Conservation (phyloP, 2,888 invertebrate species). For the Drosophila falleni region DNA sequence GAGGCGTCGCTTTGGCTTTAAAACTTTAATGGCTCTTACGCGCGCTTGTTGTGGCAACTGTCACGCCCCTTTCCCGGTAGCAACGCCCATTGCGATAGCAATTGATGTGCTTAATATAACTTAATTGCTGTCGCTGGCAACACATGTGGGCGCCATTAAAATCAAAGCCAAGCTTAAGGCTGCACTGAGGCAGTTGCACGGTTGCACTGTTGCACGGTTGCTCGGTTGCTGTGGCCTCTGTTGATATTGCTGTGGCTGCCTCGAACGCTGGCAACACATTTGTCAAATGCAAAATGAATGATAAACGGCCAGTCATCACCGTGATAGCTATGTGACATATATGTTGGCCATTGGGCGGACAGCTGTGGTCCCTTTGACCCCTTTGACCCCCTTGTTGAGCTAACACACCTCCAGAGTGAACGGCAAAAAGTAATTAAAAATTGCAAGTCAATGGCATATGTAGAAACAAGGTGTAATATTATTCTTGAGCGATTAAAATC, state of each 20-base stretch:
- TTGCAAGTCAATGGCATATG: not conserved
- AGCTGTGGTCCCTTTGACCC: constrained; percentile 33
- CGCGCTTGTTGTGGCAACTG: not conserved
- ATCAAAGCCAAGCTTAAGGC: constrained; percentile 54
- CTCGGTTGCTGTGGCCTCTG: not conserved
- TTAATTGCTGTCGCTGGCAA: constrained; percentile 62
- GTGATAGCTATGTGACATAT: constrained; percentile 34
- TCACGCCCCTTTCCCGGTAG: constrained; percentile 14
- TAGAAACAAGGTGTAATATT: not conserved
- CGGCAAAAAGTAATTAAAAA: constrained; percentile 10
- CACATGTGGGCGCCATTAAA: constrained; percentile 66
- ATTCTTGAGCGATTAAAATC: not conserved
- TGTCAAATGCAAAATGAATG: constrained; percentile 46
- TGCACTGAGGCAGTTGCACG: constrained; percentile 11
- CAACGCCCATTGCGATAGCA: constrained; percentile 17
- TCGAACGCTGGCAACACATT: constrained; percentile 22
- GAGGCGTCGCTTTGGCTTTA: constrained; percentile 23
- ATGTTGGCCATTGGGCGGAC: constrained; percentile 23
- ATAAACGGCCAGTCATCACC: constrained; percentile 34
- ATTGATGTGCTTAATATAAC: constrained; percentile 57
- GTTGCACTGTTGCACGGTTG: not conserved
- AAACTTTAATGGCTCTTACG: constrained; percentile 22
- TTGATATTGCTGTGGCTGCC: constrained; percentile 17
- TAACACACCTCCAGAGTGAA: constrained; percentile 4
- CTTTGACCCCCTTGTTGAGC: constrained; percentile 7